phyloP scores from a whole-genome alignment of 2,888 invertebrate species.

The Eupithecia subumbrata region DNA sequence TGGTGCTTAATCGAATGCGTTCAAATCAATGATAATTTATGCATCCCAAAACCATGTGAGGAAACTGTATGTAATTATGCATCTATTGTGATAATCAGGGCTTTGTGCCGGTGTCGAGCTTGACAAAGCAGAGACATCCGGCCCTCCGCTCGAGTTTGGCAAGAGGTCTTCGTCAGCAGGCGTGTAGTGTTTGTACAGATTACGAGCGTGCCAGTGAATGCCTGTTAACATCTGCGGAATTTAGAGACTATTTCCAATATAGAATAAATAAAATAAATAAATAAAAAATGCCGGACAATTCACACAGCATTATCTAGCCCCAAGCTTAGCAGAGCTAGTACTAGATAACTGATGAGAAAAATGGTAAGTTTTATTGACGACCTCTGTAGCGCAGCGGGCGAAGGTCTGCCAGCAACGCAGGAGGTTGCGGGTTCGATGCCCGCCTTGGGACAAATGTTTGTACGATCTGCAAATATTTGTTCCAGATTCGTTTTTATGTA shows the following conservation, averaged over 20 bases:
- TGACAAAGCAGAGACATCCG: slow-evolving; percentile 77
- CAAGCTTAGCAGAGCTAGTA: no score
- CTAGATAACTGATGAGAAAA: no score
- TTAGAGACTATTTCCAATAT: not conserved
- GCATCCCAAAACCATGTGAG: slow-evolving; percentile 25
- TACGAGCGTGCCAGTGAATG: slow-evolving; percentile 1
- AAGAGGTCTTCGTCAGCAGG: slow-evolving; percentile 77
- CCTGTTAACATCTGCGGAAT: not conserved
- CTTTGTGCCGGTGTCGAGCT: slow-evolving; percentile 66
- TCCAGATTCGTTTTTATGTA: no score
- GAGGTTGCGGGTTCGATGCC: no score
- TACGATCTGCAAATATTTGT: no score
- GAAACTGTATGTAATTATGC: slow-evolving; percentile 41
- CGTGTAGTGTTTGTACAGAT: slow-evolving; percentile 57
- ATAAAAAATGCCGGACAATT: no score
- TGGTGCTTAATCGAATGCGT: not conserved
- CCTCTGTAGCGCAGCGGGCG: no score
- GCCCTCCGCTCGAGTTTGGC: slow-evolving; percentile 73
- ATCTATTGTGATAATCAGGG: slow-evolving; percentile 58
- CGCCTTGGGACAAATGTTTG: no score
- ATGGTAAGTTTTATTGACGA: not conserved
- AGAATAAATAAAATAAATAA: no score
- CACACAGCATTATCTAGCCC: no score
- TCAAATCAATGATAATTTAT: slow-evolving; percentile 16
- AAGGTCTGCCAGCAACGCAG: no score